Evolutionary conservation across 1,140 invertebrate species (phyloP), one percentile per base, ranked within the genome.

Genomic region (Homalodisca vitripennis): DNA sequence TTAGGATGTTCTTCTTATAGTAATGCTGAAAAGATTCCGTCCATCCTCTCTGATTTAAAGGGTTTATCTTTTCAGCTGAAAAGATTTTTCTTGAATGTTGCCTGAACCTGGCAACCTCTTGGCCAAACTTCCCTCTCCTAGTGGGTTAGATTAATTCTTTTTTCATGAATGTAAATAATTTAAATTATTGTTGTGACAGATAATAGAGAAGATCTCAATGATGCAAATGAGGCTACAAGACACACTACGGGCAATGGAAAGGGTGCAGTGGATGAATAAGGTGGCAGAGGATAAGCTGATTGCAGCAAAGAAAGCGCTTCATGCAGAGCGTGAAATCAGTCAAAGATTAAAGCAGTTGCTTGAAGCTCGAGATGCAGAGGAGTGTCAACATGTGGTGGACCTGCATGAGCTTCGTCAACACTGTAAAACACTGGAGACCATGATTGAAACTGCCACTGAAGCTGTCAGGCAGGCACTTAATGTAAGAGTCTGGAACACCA

Each of bases 301-400:
- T 2, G 13, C 22, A 12, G 17, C 20, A n/a, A 20, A 22, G 13
- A 17, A 24, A 1, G 53, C 22, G 22, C 20, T 67, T 3, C 13
- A 26, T 17, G 30, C 46, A 24, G 29, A 20, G n/a, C 34, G 46
- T 24, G 22, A 55, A 3, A 24, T 53, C 24, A 67, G 41, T 77
- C 81, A 20, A 79, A 3, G 20, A 17, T 31, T 67, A 26, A 48
- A 27, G 20, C 46, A 67, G 29, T 14, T 26, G 32, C 27, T 66
- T 10, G 20, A 66, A n/a, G 29, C 63, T 13, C 32, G 24, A 1
- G 2, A 46, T n/a, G 63, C 31, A 1, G 22, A 67, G 47, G 53
- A 67, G 66, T 48, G 48, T 30, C 34, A 53, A 67, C 47, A 53
- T 27, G 66, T 53, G 60, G 41, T 66, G 41, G 24, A 66, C 10